These are phyloP conservation scores for Cyphomyrus discorhynchus DNA, from an alignment of 2,113 vertebrate genomes.

Conservation along the genomic window DNA sequence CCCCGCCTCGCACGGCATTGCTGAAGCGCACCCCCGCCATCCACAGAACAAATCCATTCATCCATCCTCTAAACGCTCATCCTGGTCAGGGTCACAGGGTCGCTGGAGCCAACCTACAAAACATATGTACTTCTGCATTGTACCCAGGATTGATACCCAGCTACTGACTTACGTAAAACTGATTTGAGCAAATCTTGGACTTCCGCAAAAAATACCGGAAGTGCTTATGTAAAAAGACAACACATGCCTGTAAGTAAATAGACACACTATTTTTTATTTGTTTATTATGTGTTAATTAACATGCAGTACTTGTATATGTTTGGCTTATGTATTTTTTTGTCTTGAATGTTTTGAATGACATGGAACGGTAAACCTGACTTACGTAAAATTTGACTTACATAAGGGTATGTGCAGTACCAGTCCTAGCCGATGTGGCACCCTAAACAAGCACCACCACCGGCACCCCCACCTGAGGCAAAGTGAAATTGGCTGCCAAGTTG, in stretches of 20 bases:
- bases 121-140: background rate
- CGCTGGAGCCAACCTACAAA: background rate
- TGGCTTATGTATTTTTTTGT: background rate
- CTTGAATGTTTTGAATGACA: too few relatives aligned
- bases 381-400: background rate
- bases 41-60: background rate
- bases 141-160: background rate
- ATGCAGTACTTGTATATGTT: background rate
- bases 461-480: background rate
- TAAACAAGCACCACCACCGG: background rate
- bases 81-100: background rate
- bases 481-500: background rate
- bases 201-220: background rate
- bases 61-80: background rate
- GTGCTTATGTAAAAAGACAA: background rate
- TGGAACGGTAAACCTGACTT: background rate
- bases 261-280: background rate
- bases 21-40: background rate
- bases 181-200: background rate
- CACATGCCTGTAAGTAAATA: background rate
- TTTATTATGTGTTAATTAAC: background rate
- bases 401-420: background rate
- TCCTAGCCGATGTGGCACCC: background rate
- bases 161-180: background rate
- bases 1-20: background rate